These are phyloP conservation scores for Melitaea athalia DNA, from an alignment of 2,888 invertebrate species.

Conservation along the genomic window DNA sequence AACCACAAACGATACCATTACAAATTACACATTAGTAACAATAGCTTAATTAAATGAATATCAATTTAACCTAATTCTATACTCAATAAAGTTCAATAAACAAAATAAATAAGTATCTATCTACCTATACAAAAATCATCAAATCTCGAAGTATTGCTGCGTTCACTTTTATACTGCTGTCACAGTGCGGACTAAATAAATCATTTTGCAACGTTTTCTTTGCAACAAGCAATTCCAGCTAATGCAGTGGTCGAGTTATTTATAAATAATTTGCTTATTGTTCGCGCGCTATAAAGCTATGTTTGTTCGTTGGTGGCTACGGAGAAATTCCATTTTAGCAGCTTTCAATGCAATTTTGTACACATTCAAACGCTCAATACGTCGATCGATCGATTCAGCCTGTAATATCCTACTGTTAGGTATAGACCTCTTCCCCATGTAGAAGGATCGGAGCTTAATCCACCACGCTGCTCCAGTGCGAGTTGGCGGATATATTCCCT, in stretches of 20 bases:
- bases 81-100: too few relatives aligned
- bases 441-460: too few relatives aligned
- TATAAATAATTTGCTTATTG: slow-evolving; percentile 27
- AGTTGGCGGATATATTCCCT: too few relatives aligned
- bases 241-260: slow-evolving; percentile 21
- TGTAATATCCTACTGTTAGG: too few relatives aligned
- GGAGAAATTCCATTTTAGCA: slow-evolving; percentile 14
- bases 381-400: too few relatives aligned
- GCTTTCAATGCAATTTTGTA: slow-evolving; percentile 4
- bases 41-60: too few relatives aligned
- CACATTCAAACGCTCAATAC: not conserved
- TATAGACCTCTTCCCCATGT: too few relatives aligned
- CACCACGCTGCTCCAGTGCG: too few relatives aligned
- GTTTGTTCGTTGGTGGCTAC: slow-evolving; percentile 11
- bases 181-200: slow-evolving; percentile 21
- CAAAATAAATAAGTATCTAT: not conserved
- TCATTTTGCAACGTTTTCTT: slow-evolving; percentile 24
- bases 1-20: too few relatives aligned
- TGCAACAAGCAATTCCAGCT: slow-evolving; percentile 19
- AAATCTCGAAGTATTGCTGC: slow-evolving; percentile 7
- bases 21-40: too few relatives aligned
- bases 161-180: slow-evolving; percentile 17
- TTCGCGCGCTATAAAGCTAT: slow-evolving; percentile 19
- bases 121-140: not conserved
- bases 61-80: too few relatives aligned